A percentile compares a stretch with the other conserved stretches of the same genome.
Conservation (phyloP, 2,888 invertebrate species). For the Frankliniella fusca region DNA sequence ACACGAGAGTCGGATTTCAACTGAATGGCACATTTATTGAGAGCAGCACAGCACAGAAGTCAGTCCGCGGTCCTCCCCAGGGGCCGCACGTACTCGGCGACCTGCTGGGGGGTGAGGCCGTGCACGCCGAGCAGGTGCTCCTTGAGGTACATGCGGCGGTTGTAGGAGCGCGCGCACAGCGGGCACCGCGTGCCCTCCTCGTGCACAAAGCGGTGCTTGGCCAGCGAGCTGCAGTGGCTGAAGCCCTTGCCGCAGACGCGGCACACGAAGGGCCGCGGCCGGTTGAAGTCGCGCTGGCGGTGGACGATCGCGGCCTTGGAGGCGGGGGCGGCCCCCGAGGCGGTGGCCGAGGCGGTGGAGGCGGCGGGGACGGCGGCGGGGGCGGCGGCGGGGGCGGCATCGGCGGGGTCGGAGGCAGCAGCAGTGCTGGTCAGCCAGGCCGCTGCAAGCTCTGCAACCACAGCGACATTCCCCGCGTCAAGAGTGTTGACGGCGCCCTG, state of each 20-base stretch:
- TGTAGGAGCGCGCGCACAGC: conserved; percentile 58
- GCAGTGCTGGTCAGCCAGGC: neutral
- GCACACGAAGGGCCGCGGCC: conserved; percentile 24
- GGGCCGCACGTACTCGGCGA: neutral
- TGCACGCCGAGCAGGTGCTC: conserved; percentile 30
- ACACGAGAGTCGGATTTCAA: neutral
- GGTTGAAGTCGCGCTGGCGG: neutral
- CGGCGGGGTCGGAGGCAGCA: neutral
- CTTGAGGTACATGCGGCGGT: conserved; percentile 45
- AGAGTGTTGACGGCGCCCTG: neutral
- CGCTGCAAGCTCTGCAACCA: neutral
- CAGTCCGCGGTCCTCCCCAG: neutral
- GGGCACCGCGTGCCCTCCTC: conserved; percentile 61
- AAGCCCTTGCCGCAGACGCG: conserved; percentile 56
- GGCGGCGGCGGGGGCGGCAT: neutral
- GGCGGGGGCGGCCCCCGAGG: neutral
- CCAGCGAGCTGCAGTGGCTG: conserved; percentile 60
- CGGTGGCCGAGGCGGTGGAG: neutral
- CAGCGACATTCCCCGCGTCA: neutral
- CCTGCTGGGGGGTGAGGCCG: neutral
- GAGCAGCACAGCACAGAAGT: neutral
- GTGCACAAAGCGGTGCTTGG: conserved; percentile 59
- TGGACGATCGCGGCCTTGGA: neutral
- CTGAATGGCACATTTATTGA: neutral
- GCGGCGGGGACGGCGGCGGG: too few species aligned